Percentiles rank a stretch among this genome's conserved stretches.
These are phyloP conservation scores for Azemiops feae DNA, from an alignment of 2,113 vertebrate genomes.

Conservation along the genomic window DNA sequence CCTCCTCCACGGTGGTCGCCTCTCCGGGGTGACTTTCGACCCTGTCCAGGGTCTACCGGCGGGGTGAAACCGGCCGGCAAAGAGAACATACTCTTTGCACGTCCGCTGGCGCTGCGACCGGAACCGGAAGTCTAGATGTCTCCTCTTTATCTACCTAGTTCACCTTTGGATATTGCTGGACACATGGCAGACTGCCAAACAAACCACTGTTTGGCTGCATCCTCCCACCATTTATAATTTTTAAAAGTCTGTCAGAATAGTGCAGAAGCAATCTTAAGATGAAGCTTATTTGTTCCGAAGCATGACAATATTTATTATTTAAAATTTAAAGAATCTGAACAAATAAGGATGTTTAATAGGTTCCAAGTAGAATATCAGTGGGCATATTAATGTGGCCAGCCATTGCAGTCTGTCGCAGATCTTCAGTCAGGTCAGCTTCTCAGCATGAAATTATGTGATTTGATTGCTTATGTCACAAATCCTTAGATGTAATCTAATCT, in stretches of 20 bases:
- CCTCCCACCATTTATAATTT: neutral
- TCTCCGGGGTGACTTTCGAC: too few species aligned
- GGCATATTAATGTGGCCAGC: neutral
- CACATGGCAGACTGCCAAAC: neutral
- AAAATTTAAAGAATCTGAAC: neutral
- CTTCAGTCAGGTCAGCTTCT: neutral
- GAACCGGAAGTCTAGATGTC: neutral
- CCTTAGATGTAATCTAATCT: neutral
- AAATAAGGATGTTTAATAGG: neutral
- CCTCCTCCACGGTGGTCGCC: too few species aligned
- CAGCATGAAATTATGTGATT: neutral
- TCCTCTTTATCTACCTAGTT: neutral
- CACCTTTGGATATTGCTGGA: neutral
- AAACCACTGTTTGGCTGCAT: neutral
- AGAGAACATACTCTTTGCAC: too few species aligned
- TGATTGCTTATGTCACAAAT: neutral
- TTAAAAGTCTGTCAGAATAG: neutral
- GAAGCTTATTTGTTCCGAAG: neutral
- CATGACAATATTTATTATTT: neutral
- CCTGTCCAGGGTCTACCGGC: too few species aligned
- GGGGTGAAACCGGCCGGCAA: too few species aligned
- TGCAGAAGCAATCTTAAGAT: neutral
- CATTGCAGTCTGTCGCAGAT: neutral
- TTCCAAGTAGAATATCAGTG: neutral
- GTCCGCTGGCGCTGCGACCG: too few species aligned